Conservation (phyloP, 2,888 invertebrate species). For the Sycophila texana region DNA sequence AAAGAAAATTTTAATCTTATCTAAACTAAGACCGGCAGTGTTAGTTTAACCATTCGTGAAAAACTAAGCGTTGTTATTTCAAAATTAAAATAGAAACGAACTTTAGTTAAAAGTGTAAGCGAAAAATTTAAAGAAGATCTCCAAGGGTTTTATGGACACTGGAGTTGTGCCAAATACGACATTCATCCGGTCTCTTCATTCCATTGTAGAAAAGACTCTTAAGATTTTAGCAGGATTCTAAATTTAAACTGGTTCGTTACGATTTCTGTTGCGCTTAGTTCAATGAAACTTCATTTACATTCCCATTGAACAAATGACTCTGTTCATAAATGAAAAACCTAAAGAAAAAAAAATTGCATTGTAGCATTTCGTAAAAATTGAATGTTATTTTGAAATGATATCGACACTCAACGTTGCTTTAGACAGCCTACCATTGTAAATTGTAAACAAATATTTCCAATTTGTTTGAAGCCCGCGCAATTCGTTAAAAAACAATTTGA, state of each 20-base stretch:
- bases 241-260: conserved; percentile 9
- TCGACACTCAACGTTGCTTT: too few relatives aligned
- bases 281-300: not conserved
- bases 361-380: too few relatives aligned
- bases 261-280: not conserved
- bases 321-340: too few relatives aligned
- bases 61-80: conserved; percentile 22
- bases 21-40: too few relatives aligned
- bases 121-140: conserved; percentile 30
- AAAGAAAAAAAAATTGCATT: too few relatives aligned
- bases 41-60: not conserved
- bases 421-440: too few relatives aligned
- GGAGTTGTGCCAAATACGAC: conserved; percentile 41
- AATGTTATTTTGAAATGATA: too few relatives aligned
- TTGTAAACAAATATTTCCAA: too few relatives aligned
- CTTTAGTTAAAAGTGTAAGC: conserved; percentile 14
- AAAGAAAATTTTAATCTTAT: too few relatives aligned
- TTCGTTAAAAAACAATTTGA: too few relatives aligned
- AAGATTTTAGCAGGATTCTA: conserved; percentile 15
- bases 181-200: conserved; percentile 13
- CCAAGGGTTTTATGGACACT: conserved; percentile 32
- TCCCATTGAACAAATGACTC: not conserved
- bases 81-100: conserved; percentile 21
- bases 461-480: not conserved
- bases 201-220: conserved; percentile 22